Evolutionary conservation across 1,140 invertebrate genomes (phyloP).

Genomic region (Cephus cinctus): DNA sequence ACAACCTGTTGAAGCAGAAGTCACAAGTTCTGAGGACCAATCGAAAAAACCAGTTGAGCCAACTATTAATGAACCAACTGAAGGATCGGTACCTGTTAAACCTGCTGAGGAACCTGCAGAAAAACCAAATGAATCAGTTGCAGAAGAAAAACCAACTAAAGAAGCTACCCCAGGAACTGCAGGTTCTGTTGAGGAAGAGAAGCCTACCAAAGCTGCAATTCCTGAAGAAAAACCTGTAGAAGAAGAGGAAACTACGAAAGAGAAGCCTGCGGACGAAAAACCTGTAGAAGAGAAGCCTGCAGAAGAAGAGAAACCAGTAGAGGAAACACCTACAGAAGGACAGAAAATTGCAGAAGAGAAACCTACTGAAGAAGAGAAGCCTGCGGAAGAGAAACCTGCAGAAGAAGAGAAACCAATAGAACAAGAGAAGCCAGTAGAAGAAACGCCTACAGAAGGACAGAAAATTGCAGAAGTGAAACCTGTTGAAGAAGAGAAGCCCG

Average conservation of each 20-base stretch:
- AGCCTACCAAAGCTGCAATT: slow-evolving; percentile 14
- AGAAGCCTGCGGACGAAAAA: slow-evolving; percentile 14
- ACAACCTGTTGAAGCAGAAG: not conserved
- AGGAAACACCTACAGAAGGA: slow-evolving; percentile 9
- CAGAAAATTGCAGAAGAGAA: slow-evolving; percentile 13
- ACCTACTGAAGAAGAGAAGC: slow-evolving; percentile 15
- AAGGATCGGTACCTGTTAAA: slow-evolving; percentile 3
- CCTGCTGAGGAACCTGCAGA: slow-evolving; percentile 16
- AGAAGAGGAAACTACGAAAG: slow-evolving; percentile 25
- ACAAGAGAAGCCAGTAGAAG: not conserved
- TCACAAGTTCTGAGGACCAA: not conserved
- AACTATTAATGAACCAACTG: slow-evolving; percentile 11
- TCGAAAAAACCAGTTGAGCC: slow-evolving; percentile 7
- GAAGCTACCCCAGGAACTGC: slow-evolving; percentile 11
- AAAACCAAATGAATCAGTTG: slow-evolving; percentile 12
- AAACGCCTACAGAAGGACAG: slow-evolving; percentile 10
- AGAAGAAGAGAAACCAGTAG: not conserved
- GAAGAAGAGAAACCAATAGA: slow-evolving; percentile 2
- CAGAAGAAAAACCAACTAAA: slow-evolving; percentile 21
- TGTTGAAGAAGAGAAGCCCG: slow-evolving; percentile 14
- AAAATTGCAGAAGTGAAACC: slow-evolving; percentile 12
- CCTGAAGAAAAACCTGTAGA: slow-evolving; percentile 17
- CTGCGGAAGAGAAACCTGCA: not conserved
- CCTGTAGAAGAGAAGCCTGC: slow-evolving; percentile 7
- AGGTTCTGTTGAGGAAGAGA: slow-evolving; percentile 14